phyloP scores from a whole-genome alignment of 2,797 vertebrate species.

The Babyrousa celebensis region DNA sequence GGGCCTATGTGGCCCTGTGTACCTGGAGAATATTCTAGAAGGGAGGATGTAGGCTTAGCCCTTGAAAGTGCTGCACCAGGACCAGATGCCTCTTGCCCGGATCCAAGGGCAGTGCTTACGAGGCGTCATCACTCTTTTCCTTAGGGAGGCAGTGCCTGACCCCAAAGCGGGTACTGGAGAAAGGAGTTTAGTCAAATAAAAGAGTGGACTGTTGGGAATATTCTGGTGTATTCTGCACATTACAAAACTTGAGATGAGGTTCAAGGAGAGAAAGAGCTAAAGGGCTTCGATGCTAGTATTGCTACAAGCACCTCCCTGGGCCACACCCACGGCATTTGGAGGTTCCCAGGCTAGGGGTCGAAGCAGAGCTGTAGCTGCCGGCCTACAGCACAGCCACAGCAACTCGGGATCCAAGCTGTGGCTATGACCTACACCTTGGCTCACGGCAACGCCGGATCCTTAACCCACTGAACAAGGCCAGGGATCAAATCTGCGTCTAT shows the following conservation, averaged over 20 bases:
- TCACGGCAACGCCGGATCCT: too few species aligned
- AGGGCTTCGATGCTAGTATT: not conserved
- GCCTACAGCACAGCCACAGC: too few species aligned
- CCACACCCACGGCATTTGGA: too few species aligned
- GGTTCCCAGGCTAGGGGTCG: too few species aligned
- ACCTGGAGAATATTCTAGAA: constrained; percentile 40
- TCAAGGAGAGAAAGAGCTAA: not conserved
- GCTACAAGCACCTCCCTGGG: not conserved
- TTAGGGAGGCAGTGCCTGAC: not conserved
- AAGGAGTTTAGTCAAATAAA: not conserved
- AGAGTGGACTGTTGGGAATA: not conserved
- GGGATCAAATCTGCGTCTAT: too few species aligned
- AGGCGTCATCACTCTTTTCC: not conserved
- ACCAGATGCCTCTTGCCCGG: not conserved
- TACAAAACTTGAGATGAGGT: not conserved
- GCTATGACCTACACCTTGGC: too few species aligned
- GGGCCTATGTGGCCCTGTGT: not conserved
- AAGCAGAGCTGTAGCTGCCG: too few species aligned
- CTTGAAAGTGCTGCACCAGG: not conserved
- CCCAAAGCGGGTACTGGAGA: not conserved
- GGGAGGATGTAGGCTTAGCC: not conserved
- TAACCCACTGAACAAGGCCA: too few species aligned
- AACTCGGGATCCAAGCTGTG: too few species aligned
- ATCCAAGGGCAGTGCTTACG: not conserved
- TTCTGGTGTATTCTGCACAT: too few species aligned